Evolutionary conservation across 2,797 vertebrate species (phyloP).

Genomic region (Poecilia picta): DNA sequence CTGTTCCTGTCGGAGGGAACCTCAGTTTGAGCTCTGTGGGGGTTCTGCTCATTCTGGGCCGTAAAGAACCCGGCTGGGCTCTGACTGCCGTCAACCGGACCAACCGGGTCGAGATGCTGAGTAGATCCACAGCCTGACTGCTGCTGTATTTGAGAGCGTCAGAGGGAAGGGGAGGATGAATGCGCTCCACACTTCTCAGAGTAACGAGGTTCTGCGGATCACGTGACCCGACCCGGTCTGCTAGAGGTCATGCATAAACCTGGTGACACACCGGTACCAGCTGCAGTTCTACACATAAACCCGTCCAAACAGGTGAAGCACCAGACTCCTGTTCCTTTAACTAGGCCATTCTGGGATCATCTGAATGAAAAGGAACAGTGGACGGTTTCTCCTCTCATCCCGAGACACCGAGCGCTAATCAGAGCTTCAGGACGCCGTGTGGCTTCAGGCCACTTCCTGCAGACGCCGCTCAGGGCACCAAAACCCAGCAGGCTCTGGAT

Average conservation of each 20-base stretch:
- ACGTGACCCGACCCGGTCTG: neutral
- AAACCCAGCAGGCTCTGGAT: neutral
- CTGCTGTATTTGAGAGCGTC: neutral
- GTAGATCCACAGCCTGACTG: neutral
- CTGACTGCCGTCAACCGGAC: neutral
- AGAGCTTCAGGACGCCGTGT: neutral
- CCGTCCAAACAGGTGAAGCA: neutral
- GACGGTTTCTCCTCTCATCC: neutral
- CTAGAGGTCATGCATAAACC: too few relatives aligned
- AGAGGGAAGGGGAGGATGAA: neutral
- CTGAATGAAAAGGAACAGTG: neutral
- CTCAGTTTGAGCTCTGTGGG: neutral
- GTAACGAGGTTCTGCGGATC: neutral
- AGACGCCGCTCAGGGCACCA: slow-evolving; percentile 1
- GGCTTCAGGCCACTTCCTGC: slow-evolving; percentile 8
- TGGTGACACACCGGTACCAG: neutral
- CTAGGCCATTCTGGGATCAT: neutral
- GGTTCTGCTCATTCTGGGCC: neutral
- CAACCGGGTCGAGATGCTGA: neutral
- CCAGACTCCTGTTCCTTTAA: neutral
- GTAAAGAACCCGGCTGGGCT: neutral
- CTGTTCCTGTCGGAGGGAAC: neutral
- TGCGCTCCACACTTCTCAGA: neutral
- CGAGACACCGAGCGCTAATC: neutral
- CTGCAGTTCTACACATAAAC: neutral